Base-by-base conservation (phyloP, 2,888 invertebrate species). In the Cosmia trapezina region DNA sequence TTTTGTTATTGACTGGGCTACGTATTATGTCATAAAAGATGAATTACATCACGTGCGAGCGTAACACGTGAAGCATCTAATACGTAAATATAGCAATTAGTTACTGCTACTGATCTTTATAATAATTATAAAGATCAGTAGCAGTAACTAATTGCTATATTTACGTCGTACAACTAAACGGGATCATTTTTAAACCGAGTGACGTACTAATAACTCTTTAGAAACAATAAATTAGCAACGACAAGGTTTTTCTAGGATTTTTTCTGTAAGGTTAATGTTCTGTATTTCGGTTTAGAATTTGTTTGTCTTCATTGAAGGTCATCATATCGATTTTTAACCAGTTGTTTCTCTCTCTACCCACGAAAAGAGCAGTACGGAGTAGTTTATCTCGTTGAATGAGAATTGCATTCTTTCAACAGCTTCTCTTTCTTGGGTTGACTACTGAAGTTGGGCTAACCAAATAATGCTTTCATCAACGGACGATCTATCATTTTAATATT, bases 81-180 rank as follows among this genome's bases (percentile, higher is more conserved):
- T n/a, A n/a, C n/a, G n/a, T n/a, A n/a, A n/a, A n/a, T n/a, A n/a
- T n/a, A n/a, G n/a, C n/a, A n/a, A n/a, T n/a, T n/a, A n/a, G n/a
- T n/a, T n/a, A n/a, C n/a, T n/a, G n/a, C n/a, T n/a, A n/a, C n/a
- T n/a, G n/a, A n/a, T n/a, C n/a, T n/a, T n/a, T n/a, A n/a, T n/a
- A n/a, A n/a, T n/a, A n/a, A n/a, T n/a, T n/a, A n/a, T 22, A 66
- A 54, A 66, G 47, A 65, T 68, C 28, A 41, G 12, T 45, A 37
- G 57, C 22, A 49, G 73, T 71, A 79, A 74, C 66, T 74, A 83
- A 73, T 80, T 69, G 65, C 57, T 69, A 68, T 37, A 73, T 73
- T 65, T 56, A 66, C 68, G 54, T 22, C 49, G 65, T 47, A 57
- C 28, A 43, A 77, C 60, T 54, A 56, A 69, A 64, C 22, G 19